phyloP scores from a whole-genome alignment of 2,888 invertebrate genomes.

The Drosophila rellima region DNA sequence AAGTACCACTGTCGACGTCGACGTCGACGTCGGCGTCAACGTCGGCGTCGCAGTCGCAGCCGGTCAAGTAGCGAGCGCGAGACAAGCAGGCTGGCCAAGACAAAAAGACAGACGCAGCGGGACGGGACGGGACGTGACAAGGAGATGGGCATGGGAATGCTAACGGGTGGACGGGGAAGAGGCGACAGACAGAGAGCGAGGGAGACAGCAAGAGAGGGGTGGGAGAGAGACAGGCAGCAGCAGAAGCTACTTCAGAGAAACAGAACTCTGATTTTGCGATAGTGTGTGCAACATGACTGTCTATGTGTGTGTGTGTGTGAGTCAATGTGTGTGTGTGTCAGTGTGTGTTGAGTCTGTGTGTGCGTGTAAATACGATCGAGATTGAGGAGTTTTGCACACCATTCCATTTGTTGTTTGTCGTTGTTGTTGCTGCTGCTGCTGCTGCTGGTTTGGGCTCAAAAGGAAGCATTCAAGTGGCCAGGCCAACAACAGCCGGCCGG shows the following conservation, averaged over 20 bases:
- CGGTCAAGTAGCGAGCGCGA: conserved; percentile 55
- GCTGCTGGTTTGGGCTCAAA: not conserved
- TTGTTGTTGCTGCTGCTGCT: conserved; percentile 3
- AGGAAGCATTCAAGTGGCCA: conserved; percentile 57
- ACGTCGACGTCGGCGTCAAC: conserved; percentile 21
- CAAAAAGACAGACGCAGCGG: conserved; percentile 39
- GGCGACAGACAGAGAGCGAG: conserved; percentile 2
- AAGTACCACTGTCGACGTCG: conserved; percentile 45
- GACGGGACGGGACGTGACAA: conserved; percentile 19
- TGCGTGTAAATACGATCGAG: conserved; percentile 41
- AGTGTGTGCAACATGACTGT: conserved; percentile 43
- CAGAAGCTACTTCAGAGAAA: conserved; percentile 73
- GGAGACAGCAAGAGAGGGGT: conserved; percentile 8
- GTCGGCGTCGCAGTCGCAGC: conserved; percentile 21
- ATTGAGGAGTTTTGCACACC: conserved; percentile 62
- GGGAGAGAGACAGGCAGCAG: conserved; percentile 28
- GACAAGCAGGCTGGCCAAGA: conserved; percentile 70
- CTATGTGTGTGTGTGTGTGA: conserved; percentile 10
- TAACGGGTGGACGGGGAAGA: conserved; percentile 8
- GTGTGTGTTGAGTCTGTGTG: too few relatives aligned
- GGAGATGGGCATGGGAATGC: conserved; percentile 30
- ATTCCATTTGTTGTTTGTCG: conserved; percentile 48
- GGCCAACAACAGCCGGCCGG: conserved; percentile 33
- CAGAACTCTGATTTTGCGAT: conserved; percentile 70
- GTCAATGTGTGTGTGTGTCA: conserved; percentile 22